phyloP scores from a whole-genome alignment of 2,797 vertebrate species.

The Danio jaintianensis region DNA sequence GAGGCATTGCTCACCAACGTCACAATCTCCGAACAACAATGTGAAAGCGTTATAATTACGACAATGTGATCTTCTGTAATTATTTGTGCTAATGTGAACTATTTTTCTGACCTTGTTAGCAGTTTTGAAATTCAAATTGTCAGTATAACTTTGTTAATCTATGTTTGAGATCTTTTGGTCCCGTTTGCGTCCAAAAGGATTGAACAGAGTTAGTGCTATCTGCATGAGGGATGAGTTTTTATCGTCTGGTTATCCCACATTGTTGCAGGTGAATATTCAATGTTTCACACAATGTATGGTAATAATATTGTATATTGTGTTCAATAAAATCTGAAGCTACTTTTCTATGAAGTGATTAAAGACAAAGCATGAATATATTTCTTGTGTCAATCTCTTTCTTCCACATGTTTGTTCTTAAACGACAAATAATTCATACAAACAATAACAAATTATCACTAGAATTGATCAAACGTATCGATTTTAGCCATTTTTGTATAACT shows the following conservation, averaged over 20 bases:
- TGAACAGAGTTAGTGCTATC: slow-evolving; percentile 88
- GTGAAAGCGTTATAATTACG: slow-evolving; percentile 83
- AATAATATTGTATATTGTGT: slow-evolving; percentile 98
- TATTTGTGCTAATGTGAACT: slow-evolving; percentile 91
- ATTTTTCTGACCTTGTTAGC: slow-evolving; percentile 88
- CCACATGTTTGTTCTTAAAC: neutral
- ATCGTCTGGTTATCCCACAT: slow-evolving; percentile 87
- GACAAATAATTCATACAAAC: no score
- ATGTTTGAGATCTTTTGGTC: slow-evolving; percentile 87
- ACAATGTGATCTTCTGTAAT: slow-evolving; percentile 88
- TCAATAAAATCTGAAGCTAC: slow-evolving; percentile 94
- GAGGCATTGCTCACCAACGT: slow-evolving; percentile 77
- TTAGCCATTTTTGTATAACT: no score
- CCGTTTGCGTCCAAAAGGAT: slow-evolving; percentile 85
- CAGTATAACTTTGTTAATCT: slow-evolving; percentile 88
- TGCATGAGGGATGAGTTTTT: slow-evolving; percentile 92
- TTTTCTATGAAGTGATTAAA: slow-evolving; percentile 99
- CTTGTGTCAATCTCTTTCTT: slow-evolving; percentile 51
- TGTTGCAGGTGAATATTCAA: slow-evolving; percentile 90
- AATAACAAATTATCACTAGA: no score
- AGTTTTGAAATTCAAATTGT: slow-evolving; percentile 88
- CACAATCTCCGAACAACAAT: slow-evolving; percentile 80
- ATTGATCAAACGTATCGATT: no score
- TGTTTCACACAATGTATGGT: slow-evolving; percentile 98
- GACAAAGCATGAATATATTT: slow-evolving; percentile 90